Evolutionary conservation across 2,113 vertebrate genomes (phyloP).

Genomic region (Microtus oregoni): DNA sequence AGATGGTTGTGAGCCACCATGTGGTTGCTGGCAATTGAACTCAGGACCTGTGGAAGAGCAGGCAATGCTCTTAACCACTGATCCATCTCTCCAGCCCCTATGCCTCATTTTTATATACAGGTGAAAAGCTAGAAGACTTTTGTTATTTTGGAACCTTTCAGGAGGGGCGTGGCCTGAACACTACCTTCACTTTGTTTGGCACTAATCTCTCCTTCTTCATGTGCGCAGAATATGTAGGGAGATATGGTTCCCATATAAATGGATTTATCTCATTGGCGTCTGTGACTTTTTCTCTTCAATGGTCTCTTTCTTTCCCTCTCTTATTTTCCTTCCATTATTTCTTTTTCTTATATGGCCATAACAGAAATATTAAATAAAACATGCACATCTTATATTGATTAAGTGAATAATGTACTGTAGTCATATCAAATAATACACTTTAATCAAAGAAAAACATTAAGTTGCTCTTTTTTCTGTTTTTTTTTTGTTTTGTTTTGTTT

Average conservation of each 20-base stretch:
- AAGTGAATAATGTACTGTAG: background rate
- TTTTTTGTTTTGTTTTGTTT: no score
- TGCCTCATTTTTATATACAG: background rate
- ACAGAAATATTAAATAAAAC: background rate
- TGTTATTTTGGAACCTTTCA: background rate
- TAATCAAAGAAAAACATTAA: constrained; percentile 7
- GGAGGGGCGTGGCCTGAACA: background rate
- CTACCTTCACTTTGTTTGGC: background rate
- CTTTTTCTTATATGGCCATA: background rate
- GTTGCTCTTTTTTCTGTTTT: background rate
- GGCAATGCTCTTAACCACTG: no score
- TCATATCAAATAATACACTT: background rate
- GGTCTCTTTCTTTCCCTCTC: background rate
- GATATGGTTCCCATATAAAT: fast-evolving
- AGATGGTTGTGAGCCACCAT: no score
- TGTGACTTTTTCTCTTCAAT: background rate
- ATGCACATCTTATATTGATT: background rate
- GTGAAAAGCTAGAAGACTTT: background rate
- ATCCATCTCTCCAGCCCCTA: background rate
- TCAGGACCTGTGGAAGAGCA: no score
- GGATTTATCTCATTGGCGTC: background rate
- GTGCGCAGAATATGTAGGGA: fast-evolving
- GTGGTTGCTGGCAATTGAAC: no score
- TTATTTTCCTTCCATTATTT: background rate
- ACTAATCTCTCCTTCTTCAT: background rate